Conservation (phyloP, 2,888 invertebrate species). For the Druceiella hillmani region DNA sequence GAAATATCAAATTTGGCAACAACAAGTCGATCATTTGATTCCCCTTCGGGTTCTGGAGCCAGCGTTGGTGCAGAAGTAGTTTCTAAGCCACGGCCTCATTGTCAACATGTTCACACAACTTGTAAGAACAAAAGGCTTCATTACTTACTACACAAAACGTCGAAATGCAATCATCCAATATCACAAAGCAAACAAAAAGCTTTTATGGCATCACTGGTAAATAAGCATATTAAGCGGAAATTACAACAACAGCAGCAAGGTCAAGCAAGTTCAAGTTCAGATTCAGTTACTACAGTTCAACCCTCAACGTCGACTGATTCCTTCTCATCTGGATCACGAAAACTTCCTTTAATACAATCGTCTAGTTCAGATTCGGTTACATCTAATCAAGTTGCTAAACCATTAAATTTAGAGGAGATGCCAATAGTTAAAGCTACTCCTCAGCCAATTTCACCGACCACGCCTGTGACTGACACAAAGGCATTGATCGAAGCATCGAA, state of each 20-base stretch:
- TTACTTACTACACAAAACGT: constrained; percentile 47
- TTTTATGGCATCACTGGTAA: constrained; percentile 48
- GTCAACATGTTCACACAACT: constrained; percentile 46
- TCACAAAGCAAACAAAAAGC: constrained; percentile 48
- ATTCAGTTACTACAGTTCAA: constrained; percentile 34
- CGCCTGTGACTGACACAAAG: constrained; percentile 57
- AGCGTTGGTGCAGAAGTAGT: neutral
- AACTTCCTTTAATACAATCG: constrained; percentile 34
- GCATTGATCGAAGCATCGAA: constrained; percentile 86
- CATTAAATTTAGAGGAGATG: constrained; percentile 38
- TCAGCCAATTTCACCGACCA: constrained; percentile 35
- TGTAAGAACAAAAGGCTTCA: constrained; percentile 48
- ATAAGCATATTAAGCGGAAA: constrained; percentile 45
- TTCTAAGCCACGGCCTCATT: constrained; percentile 32
- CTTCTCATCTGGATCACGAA: constrained; percentile 37
- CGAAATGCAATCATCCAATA: constrained; percentile 48
- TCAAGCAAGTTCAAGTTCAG: constrained; percentile 18
- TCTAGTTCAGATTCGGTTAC: constrained; percentile 26
- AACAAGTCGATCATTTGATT: constrained; percentile 43
- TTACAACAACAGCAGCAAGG: constrained; percentile 38
- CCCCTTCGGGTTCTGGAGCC: constrained; percentile 33
- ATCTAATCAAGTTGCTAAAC: constrained; percentile 41
- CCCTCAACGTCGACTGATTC: constrained; percentile 46
- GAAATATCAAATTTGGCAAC: constrained; percentile 48
- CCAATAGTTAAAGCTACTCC: constrained; percentile 35